Conservation (phyloP, 1,140 invertebrate genomes). For the Callitettix versicolor region DNA sequence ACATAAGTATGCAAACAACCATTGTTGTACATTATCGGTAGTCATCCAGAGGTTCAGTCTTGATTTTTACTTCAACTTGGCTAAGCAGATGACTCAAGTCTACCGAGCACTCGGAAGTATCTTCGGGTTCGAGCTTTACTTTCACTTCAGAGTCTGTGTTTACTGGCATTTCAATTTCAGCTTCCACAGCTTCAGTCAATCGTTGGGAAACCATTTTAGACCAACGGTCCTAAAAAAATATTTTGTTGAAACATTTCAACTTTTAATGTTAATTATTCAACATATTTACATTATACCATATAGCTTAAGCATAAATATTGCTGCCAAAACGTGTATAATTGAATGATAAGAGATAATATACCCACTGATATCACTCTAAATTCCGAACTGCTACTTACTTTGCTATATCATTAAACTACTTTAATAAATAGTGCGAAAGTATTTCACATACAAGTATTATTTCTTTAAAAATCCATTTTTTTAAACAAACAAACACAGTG, state of each 20-base stretch:
- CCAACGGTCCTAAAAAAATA: slow-evolving; percentile 23
- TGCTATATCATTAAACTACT: no score
- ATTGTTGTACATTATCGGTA: slow-evolving; percentile 2
- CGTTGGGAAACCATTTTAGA: slow-evolving; percentile 20
- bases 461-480: no score
- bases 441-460: no score
- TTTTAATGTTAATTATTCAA: background rate
- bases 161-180: background rate
- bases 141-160: no score
- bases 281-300: background rate
- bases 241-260: background rate
- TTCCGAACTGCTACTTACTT: no score
- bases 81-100: slow-evolving; percentile 23
- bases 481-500: no score
- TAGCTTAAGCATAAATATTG: no score
- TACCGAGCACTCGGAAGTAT: slow-evolving; percentile 4
- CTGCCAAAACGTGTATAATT: no score
- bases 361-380: background rate
- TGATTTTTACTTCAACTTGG: slow-evolving; percentile 30
- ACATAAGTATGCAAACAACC: no score
- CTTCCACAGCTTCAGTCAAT: slow-evolving; percentile 11
- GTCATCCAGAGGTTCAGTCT: slow-evolving; percentile 27
- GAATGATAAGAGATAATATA: background rate
- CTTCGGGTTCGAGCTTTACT: background rate
- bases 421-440: no score